Conservation (phyloP, 2,888 invertebrate genomes). For the Microctonus brassicae region DNA sequence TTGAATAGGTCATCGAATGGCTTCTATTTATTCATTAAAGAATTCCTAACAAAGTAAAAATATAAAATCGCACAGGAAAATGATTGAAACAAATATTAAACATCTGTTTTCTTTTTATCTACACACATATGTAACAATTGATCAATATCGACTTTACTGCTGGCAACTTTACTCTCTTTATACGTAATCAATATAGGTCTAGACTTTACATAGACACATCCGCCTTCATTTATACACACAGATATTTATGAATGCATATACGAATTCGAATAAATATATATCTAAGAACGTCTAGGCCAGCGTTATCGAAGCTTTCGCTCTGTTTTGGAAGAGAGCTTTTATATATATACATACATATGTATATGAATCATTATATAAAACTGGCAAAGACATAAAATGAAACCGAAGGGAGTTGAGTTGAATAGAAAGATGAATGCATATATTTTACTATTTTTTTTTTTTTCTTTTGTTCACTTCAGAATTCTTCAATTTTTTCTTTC, state of each 20-base stretch:
- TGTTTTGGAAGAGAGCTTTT: not conserved
- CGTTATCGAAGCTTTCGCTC: not conserved
- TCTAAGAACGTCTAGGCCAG: not conserved
- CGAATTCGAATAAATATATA: no score
- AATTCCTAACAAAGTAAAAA: no score
- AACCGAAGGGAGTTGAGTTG: not conserved
- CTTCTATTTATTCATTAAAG: not conserved
- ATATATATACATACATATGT: no score
- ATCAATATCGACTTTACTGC: slow-evolving; percentile 12
- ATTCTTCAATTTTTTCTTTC: not conserved
- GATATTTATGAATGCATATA: not conserved
- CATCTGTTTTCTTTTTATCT: not conserved
- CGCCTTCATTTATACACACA: not conserved
- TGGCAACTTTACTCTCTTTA: not conserved
- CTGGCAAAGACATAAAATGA: not conserved
- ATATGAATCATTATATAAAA: slow-evolving; percentile 5
- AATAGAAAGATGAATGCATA: slow-evolving; percentile 15
- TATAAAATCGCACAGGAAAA: not conserved
- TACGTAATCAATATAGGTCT: slow-evolving; percentile 1
- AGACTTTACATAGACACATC: not conserved
- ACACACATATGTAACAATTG: not conserved
- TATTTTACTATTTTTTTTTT: not conserved
- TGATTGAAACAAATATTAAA: not conserved
- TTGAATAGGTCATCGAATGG: slow-evolving; percentile 6
- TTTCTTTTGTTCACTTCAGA: not conserved